Percentiles rank a stretch among this genome's conserved stretches.
phyloP scores from a whole-genome alignment of 2,797 vertebrate species.

The Botia kubotai region DNA sequence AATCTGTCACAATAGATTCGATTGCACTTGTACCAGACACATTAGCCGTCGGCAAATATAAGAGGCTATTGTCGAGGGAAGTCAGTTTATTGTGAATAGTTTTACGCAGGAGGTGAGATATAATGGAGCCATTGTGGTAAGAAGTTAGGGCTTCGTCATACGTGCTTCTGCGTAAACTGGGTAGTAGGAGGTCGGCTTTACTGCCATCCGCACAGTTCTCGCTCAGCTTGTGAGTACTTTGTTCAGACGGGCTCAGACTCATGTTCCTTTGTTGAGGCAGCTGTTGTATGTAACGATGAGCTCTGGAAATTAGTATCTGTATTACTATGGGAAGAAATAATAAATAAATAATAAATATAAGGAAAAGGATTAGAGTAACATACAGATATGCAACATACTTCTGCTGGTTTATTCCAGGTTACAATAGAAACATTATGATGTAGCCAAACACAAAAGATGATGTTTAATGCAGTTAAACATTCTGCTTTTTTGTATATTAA shows the following conservation, averaged over 20 bases:
- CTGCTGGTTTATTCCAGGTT: not conserved
- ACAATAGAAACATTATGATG: not conserved
- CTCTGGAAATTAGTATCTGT: not conserved
- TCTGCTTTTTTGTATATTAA: too few relatives aligned
- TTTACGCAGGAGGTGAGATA: conserved; percentile 83
- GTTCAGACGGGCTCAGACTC: conserved; percentile 79
- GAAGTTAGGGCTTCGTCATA: conserved; percentile 75
- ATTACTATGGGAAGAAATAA: not conserved
- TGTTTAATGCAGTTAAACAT: not conserved
- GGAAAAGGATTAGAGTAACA: not conserved
- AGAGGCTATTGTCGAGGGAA: conserved; percentile 72
- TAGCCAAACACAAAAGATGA: not conserved
- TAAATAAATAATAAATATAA: not conserved
- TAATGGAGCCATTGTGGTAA: conserved; percentile 75
- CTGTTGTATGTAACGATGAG: not conserved
- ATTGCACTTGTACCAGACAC: conserved; percentile 65
- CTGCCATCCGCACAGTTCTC: conserved; percentile 74
- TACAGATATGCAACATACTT: not conserved
- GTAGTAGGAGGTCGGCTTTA: conserved; percentile 74
- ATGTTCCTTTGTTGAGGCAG: conserved; percentile 61
- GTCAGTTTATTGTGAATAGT: conserved; percentile 73
- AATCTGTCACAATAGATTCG: conserved; percentile 69
- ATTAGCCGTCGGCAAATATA: conserved; percentile 71
- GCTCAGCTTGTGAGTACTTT: conserved; percentile 70
- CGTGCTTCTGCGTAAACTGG: conserved; percentile 77